Evolutionary conservation across 2,888 invertebrate genomes (phyloP).

Genomic region (Cryptops parisi): DNA sequence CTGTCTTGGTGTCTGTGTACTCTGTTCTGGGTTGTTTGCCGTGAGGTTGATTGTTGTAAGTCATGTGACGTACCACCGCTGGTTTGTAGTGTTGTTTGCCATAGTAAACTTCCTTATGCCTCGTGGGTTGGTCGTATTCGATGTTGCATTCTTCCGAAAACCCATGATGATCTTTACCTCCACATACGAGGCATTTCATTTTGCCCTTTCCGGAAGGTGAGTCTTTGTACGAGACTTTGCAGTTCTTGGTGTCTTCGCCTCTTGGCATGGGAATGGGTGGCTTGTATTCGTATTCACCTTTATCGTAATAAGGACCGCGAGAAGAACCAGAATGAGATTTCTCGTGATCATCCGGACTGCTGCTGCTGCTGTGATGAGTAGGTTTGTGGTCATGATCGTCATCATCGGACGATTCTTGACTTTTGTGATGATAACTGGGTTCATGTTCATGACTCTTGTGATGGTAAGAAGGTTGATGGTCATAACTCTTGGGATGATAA

Average conservation of each 20-base stretch:
- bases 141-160: conserved; percentile 11
- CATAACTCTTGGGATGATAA: too few relatives aligned
- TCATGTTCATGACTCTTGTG: not conserved
- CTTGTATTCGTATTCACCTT: conserved; percentile 2
- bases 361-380: not conserved
- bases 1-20: too few relatives aligned
- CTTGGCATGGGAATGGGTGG: conserved; percentile 6
- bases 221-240: conserved; percentile 4
- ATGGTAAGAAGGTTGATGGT: not conserved
- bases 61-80: too few relatives aligned
- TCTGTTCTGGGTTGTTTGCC: too few relatives aligned
- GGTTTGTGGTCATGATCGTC: not conserved
- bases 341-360: not conserved
- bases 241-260: conserved; percentile 6
- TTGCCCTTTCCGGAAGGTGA: conserved; percentile 5
- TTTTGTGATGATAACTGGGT: too few relatives aligned
- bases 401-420: not conserved
- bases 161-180: conserved; percentile 4
- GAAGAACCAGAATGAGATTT: too few relatives aligned
- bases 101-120: conserved; percentile 8
- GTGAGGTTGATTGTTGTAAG: too few relatives aligned
- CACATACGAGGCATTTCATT: conserved; percentile 10
- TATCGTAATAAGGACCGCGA: too few relatives aligned
- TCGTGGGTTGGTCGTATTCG: conserved; percentile 11
- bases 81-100: not conserved